Conservation (phyloP, 2,888 invertebrate genomes). For the Campoletis raptor region DNA sequence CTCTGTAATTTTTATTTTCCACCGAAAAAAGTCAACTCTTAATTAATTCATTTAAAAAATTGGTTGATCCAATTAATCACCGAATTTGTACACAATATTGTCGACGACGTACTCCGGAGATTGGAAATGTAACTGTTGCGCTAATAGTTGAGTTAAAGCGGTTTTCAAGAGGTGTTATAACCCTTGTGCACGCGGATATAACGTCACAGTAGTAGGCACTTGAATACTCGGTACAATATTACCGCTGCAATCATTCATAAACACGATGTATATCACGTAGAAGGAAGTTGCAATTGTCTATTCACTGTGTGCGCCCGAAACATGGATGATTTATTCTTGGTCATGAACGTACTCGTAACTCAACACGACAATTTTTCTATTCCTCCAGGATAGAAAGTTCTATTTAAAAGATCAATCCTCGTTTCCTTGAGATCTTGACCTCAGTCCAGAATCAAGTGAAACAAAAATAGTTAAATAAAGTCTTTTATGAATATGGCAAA, state of each 20-base stretch:
- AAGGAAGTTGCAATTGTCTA: conserved; percentile 81
- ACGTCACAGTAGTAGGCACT: conserved; percentile 4
- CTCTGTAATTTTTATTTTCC: neutral
- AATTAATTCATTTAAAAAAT: neutral
- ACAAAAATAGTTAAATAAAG: neutral
- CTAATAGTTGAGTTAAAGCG: conserved; percentile 68
- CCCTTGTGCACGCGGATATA: conserved; percentile 63
- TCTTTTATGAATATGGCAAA: neutral
- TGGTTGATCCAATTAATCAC: neutral
- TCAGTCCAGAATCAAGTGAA: neutral
- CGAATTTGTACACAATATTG: neutral
- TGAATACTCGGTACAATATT: conserved; percentile 68
- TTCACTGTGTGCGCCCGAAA: conserved; percentile 69
- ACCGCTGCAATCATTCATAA: conserved; percentile 43
- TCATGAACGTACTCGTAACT: neutral
- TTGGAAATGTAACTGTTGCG: conserved; percentile 2
- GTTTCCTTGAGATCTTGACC: neutral
- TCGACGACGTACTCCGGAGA: neutral
- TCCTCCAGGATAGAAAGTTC: neutral
- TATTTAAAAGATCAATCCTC: neutral
- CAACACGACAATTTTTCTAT: neutral
- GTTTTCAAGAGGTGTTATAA: conserved; percentile 72
- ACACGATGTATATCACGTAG: conserved; percentile 42
- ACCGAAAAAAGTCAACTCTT: neutral
- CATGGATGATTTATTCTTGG: conserved; percentile 14